phyloP scores from a whole-genome alignment of 2,888 invertebrate genomes.

The Morpho achilles region DNA sequence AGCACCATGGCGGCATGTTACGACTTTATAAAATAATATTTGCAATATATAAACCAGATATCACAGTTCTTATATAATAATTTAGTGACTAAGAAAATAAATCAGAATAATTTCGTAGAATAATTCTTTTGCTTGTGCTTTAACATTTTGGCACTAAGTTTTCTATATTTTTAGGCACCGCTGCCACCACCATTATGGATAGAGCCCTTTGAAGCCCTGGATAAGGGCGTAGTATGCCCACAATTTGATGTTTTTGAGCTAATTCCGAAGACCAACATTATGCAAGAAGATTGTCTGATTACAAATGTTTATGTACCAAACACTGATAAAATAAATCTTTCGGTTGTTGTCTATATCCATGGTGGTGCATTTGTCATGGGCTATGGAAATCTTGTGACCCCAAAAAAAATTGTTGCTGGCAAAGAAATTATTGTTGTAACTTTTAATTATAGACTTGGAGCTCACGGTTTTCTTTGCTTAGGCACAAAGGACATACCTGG shows the following conservation, averaged over 20 bases:
- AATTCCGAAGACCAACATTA: slow-evolving; percentile 4
- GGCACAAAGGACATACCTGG: slow-evolving; percentile 37
- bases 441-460: slow-evolving; percentile 48
- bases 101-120: too few relatives aligned
- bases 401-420: slow-evolving; percentile 34
- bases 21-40: too few relatives aligned
- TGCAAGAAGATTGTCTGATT: slow-evolving; percentile 33
- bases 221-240: slow-evolving; percentile 38
- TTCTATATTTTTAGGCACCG: slow-evolving; percentile 35
- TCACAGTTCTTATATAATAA: too few relatives aligned
- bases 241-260: slow-evolving; percentile 24
- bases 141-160: too few relatives aligned
- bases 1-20: too few relatives aligned
- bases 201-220: slow-evolving; percentile 36
- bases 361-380: slow-evolving; percentile 60
- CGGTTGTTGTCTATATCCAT: slow-evolving; percentile 60
- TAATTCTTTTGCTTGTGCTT: too few relatives aligned
- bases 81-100: too few relatives aligned
- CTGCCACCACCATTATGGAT: slow-evolving; percentile 40
- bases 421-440: slow-evolving; percentile 42
- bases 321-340: slow-evolving; percentile 30
- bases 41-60: too few relatives aligned
- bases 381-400: slow-evolving; percentile 36
- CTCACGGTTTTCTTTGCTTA: slow-evolving; percentile 33
- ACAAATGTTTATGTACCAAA: slow-evolving; percentile 36